phyloP scores from a whole-genome alignment of 2,113 vertebrate species.

The Brachypodius melanocephalos region DNA sequence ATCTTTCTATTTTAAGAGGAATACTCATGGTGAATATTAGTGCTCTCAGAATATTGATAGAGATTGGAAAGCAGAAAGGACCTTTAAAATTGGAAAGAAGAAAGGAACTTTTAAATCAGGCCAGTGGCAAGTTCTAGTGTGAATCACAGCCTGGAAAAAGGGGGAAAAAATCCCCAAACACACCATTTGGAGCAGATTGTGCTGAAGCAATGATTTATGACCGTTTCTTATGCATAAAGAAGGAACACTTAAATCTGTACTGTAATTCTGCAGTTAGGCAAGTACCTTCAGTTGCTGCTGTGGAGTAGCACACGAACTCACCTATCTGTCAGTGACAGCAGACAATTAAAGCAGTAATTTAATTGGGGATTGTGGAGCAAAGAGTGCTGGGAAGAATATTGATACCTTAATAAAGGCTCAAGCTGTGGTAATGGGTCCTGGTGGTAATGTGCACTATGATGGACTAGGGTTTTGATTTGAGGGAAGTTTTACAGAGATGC shows the following conservation, averaged over 20 bases:
- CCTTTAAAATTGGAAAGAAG: not conserved
- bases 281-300: not conserved
- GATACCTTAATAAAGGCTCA: constrained; percentile 63
- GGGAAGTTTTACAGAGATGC: not conserved
- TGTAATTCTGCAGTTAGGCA: not conserved
- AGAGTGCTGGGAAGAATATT: constrained; percentile 49
- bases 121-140: not conserved
- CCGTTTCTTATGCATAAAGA: not conserved
- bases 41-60: not conserved
- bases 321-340: constrained; percentile 46
- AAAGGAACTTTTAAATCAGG: not conserved
- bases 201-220: not conserved
- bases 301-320: not conserved
- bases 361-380: constrained; percentile 42
- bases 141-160: not conserved
- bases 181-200: not conserved
- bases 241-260: not conserved
- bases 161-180: not conserved
- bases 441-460: constrained; percentile 2
- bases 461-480: not conserved
- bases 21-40: not conserved
- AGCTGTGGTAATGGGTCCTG: constrained; percentile 46
- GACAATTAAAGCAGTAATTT: constrained; percentile 66
- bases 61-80: not conserved
- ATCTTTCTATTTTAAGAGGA: not conserved